Base-by-base conservation (phyloP, 2,113 vertebrate species). In the Ictalurus punctatus region DNA sequence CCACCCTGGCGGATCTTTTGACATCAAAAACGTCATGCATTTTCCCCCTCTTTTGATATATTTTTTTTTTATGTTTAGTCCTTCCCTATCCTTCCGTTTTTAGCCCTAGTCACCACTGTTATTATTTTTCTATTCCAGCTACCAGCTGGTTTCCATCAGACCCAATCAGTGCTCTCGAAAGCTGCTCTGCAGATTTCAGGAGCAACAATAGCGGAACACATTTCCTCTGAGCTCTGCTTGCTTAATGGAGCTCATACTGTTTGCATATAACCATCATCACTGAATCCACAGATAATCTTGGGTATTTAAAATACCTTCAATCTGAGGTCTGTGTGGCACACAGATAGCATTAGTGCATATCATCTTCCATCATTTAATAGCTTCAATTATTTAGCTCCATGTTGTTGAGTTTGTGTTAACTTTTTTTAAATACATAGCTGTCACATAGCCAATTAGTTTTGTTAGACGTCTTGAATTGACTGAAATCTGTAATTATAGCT, bases 181-280 rank as follows among this genome's bases (percentile, higher is more conserved):
- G 84, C 91, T 91, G 90, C 83, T 90, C 87, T 71, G 89, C 91
- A 90, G 89, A 91, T 91, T 91, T 89, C 87, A 89, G 91, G 87
- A 91, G 91, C 91, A 89, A 87, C 87, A 87, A 88, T 81, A 90
- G 87, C 85, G 58, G 89, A 91, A 90, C 87, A 87, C 87, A 91
- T 91, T 90, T 91, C 91, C 88, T 91, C 86, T 59, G 44, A 86
- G 84, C 71, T 80, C 80, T 87, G 84, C 84, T 88, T 84, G 87
- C 84, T 86, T 91, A 91, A 91, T 91, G 90, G 89, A 76, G 88
- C 90, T 90, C 86, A 87, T 67, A 91, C 83, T 91, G 88, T 90
- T 91, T 90, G 91, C 84, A 90, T 87, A 88, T 90, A 87, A 87
- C 63, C 80, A 74, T 84, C 78, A 86, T 90, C 80, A 80, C 87